Percentiles rank a stretch among this genome's conserved stretches.
Conservation (phyloP, 2,888 invertebrate genomes). For the Bimastos eiseni region DNA sequence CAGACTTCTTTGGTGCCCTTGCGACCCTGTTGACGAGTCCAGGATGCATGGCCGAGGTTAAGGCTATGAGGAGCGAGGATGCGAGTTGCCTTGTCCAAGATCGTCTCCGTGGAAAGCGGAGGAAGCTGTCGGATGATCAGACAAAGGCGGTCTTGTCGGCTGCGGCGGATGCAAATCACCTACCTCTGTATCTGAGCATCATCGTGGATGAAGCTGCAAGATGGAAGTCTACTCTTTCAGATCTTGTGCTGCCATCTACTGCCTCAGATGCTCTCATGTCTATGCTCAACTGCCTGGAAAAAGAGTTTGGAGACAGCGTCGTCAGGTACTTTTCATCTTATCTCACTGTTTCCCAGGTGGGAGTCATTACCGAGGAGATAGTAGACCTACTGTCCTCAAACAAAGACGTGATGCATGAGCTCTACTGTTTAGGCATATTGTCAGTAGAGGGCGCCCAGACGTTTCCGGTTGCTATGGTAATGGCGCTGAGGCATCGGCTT, state of each 20-base stretch:
- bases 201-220: slow-evolving; percentile 25
- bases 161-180: background rate
- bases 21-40: slow-evolving; percentile 33
- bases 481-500: slow-evolving; percentile 32
- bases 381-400: slow-evolving; percentile 37
- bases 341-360: slow-evolving; percentile 35
- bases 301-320: slow-evolving; percentile 31
- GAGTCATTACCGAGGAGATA: slow-evolving; percentile 40
- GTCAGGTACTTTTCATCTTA: slow-evolving; percentile 31
- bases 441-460: background rate
- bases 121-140: slow-evolving; percentile 37
- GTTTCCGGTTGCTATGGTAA: slow-evolving; percentile 37
- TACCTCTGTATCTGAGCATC: slow-evolving; percentile 33
- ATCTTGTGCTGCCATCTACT: background rate
- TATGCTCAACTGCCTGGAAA: slow-evolving; percentile 32
- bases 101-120: background rate
- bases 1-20: slow-evolving; percentile 37
- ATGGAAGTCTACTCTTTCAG: slow-evolving; percentile 23
- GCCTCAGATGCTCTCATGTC: background rate
- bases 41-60: slow-evolving; percentile 22
- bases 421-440: background rate
- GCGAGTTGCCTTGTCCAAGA: slow-evolving; percentile 29
- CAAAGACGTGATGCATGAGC: slow-evolving; percentile 38
- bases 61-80: slow-evolving; percentile 16
- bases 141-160: background rate